Evolutionary conservation across 1,140 invertebrate species (phyloP).

Genomic region (Drosophila azteca): DNA sequence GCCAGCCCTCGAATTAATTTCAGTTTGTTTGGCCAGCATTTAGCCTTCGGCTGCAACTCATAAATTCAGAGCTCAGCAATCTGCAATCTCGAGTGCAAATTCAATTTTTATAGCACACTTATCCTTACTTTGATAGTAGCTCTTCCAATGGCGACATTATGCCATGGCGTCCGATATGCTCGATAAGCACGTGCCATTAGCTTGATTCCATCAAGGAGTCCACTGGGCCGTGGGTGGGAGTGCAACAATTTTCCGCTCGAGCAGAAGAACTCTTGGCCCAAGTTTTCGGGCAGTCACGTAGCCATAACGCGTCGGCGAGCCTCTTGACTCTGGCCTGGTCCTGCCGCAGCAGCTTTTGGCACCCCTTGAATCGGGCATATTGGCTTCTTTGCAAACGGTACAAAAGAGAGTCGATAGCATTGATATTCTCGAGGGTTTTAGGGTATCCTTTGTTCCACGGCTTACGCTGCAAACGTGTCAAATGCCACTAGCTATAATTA

Average conservation of each 20-base stretch:
- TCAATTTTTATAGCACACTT: slow-evolving; percentile 66
- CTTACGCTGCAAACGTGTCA: too few relatives aligned
- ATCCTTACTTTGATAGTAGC: slow-evolving; percentile 22
- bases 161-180: slow-evolving; percentile 51
- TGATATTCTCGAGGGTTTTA: background rate
- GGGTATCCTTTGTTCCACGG: background rate
- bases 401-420: background rate
- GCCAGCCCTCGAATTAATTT: slow-evolving; percentile 56
- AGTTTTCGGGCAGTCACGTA: slow-evolving; percentile 61
- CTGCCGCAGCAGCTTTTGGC: slow-evolving; percentile 28
- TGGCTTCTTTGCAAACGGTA: background rate
- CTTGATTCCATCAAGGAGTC: slow-evolving; percentile 31
- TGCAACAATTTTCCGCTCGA: slow-evolving; percentile 60
- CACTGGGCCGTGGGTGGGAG: slow-evolving; percentile 4
- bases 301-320: slow-evolving; percentile 37
- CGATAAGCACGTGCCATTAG: slow-evolving; percentile 77
- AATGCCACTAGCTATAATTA: slow-evolving; percentile 49
- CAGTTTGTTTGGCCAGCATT: slow-evolving; percentile 62
- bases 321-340: slow-evolving; percentile 9
- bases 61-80: slow-evolving; percentile 39
- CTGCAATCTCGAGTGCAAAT: slow-evolving; percentile 40
- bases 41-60: slow-evolving; percentile 30
- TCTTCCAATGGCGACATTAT: slow-evolving; percentile 68
- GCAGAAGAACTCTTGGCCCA: slow-evolving; percentile 44
- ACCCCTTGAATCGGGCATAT: slow-evolving; percentile 1